These are phyloP conservation scores for Monoplex corrugatus DNA, from an alignment of 2,888 invertebrate species.

Conservation along the genomic window DNA sequence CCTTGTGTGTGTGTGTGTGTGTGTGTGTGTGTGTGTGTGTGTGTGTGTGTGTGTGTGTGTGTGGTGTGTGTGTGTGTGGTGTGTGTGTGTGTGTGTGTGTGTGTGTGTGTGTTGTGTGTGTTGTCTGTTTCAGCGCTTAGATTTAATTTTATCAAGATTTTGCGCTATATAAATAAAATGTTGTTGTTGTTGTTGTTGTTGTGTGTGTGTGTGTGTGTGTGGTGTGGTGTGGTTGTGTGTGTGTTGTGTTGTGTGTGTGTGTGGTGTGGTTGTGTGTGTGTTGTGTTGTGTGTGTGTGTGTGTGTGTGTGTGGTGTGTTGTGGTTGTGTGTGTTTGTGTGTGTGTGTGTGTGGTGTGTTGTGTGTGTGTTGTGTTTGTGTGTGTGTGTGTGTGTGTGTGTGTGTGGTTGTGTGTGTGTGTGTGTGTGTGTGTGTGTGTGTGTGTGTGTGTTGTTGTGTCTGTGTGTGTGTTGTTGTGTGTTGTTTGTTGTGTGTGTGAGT, in stretches of 20 bases:
- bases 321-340: not conserved
- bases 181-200: too few relatives aligned
- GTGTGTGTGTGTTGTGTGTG: too few relatives aligned
- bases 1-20: not conserved
- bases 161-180: too few relatives aligned
- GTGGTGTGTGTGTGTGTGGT: slow-evolving; percentile 8
- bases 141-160: too few relatives aligned
- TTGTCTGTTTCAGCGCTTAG: too few relatives aligned
- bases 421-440: not conserved
- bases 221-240: not conserved
- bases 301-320: not conserved
- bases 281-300: not conserved
- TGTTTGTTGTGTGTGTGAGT: not conserved
- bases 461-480: not conserved
- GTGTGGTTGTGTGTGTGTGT: not conserved
- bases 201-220: not conserved
- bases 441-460: too few relatives aligned
- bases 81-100: not conserved
- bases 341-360: not conserved
- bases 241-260: not conserved
- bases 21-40: not conserved
- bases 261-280: too few relatives aligned
- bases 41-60: not conserved
- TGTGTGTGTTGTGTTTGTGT: too few relatives aligned
- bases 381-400: not conserved